Base-by-base conservation (phyloP, 1,140 invertebrate species). In the Monomorium pharaonis region DNA sequence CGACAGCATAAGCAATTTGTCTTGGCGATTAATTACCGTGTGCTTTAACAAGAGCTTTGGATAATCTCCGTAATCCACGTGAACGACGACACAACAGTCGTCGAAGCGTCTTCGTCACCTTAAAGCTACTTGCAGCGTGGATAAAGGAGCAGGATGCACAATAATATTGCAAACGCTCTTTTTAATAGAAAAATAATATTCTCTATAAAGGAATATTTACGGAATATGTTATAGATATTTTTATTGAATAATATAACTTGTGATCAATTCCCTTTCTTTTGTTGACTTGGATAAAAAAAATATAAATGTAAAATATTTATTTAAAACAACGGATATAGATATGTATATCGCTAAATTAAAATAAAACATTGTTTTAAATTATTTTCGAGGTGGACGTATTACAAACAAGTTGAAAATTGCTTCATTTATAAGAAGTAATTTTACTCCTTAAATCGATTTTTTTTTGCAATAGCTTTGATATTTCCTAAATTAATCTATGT, bases 11-110 rank as follows among this genome's bases (percentile, higher is more conserved):
- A 81, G 84, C 51, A 78, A 63, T 80, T 85, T 67, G 84, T 63
- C 75, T 65, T 67, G 44, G 51, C 84, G 51, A 85, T 85, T 85
- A 85, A 85, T 85, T 85, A 85, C 21, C 76, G 37, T 58, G 62
- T 85, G 49, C 84, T 85, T 85, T 63, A 80, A 85, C 76, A 80
- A 78, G 84, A 78, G 76, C 60, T 85, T 85, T 67, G 54, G 76
- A 85, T 85, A 85, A 85, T 80, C 84, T 85, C 24, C 14, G 60
- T 67, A 85, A 78, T 85, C 76, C 75, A 63, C 37, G 62, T 80
- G 60, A 67, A 85, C 84, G 49, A 51, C 60, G 51, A 78, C 21
- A 65, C 84, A 85, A 74, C 51, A 83, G 18, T 78, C 47, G 47
- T 81, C 60, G 75, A 85, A 67, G 60, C 81, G 16, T 77, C 56